Base-by-base conservation (phyloP, 2,888 invertebrate species). In the Xanthostigma xanthostigma region DNA sequence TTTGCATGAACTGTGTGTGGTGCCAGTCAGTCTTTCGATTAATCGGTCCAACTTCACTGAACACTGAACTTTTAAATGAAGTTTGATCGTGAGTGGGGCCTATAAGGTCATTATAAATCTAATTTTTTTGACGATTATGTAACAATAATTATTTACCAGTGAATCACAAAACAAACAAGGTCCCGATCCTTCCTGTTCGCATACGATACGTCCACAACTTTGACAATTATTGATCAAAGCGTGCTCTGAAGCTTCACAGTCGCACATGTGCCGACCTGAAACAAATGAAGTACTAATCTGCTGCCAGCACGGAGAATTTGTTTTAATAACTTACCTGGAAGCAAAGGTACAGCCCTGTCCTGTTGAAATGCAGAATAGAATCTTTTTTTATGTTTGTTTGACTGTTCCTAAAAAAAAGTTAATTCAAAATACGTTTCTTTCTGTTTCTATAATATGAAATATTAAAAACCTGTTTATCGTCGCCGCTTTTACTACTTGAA, bases 181-280 rank as follows among this genome's bases (percentile, higher is more conserved):
- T 0, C 98, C 98, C 9, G 94, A 86, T 1, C 97, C 96, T 70
- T 98, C 98, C 68, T 95, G 93, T 48, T 78, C 78, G 66, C 97
- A 98, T 6, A 97, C 87, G 52, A 99, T 86, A 49, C 95, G 77
- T 0, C 98, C 98, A 67, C 98, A 98, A 51, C 79, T 78, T 10
- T 87, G 63, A 60, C 98, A 98, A 67, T 99, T 98, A 63, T 90
- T 92, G 49, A 99, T 74, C 43, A 98, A 71, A 48, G 77, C 75
- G 64, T 99, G 98, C 59, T 83, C 85, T 4, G 81, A 75, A 0
- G 96, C 96, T 65, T 96, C 90, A 62, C 98, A 98, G 50, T 90
- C 81, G 66, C 98, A 98, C 45, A 71, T 71, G 59, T 87, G 85
- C 37, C 97, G 75, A 10, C 95, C 95, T 81, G 57, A 6, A 62